Evolutionary conservation across 1,140 invertebrate species (phyloP).

Genomic region (Parapsyche elsis): DNA sequence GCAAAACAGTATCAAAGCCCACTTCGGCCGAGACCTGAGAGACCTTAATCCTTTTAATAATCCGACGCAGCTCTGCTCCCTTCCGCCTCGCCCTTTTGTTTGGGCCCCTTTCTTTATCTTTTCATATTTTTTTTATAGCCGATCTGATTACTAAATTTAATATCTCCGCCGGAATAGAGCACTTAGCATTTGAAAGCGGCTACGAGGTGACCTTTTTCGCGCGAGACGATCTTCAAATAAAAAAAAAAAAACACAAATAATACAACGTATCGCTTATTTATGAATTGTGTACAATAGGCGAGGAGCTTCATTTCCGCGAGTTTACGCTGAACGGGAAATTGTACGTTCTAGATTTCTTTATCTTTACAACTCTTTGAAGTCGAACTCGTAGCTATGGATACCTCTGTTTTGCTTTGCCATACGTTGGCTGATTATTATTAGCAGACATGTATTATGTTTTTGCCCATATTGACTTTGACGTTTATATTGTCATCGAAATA

Average conservation of each 20-base stretch:
- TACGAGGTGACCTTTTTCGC: slow-evolving; percentile 26
- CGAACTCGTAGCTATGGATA: slow-evolving; percentile 23
- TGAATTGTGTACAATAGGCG: background rate
- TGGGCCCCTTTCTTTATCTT: slow-evolving; percentile 7
- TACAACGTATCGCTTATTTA: background rate
- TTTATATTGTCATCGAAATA: slow-evolving; percentile 20
- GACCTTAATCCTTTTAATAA: slow-evolving; percentile 38
- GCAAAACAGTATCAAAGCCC: slow-evolving; percentile 29
- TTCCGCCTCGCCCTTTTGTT: slow-evolving; percentile 23
- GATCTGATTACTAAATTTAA: slow-evolving; percentile 11
- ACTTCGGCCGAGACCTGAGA: background rate
- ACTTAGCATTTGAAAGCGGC: slow-evolving; percentile 21
- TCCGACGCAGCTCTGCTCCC: background rate
- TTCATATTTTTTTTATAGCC: slow-evolving; percentile 1
- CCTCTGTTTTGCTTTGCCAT: background rate
- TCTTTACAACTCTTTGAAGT: slow-evolving; percentile 4
- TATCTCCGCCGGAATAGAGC: slow-evolving; percentile 7
- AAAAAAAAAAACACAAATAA: background rate
- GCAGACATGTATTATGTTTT: slow-evolving; percentile 17
- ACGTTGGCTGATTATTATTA: slow-evolving; percentile 1
- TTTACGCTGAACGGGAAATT: background rate
- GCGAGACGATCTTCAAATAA: background rate
- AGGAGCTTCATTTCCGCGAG: background rate
- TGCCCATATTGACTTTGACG: background rate
- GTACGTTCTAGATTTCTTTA: background rate